A percentile compares a stretch with the other conserved stretches of the same genome.
Conservation (phyloP, 2,113 vertebrate genomes). For the Scartelaos histophorus region DNA sequence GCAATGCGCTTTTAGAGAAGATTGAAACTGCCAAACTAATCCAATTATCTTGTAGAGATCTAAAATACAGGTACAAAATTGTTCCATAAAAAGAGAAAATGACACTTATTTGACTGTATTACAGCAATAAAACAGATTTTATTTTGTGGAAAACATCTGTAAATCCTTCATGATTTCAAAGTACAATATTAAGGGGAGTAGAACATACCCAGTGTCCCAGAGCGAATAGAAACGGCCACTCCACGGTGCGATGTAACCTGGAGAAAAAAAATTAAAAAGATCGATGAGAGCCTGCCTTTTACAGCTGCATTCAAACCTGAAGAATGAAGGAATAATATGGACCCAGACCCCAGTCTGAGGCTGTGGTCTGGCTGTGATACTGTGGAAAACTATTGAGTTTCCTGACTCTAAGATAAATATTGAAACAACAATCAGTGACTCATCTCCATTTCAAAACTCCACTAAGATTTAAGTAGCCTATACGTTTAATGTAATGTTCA, state of each 20-base stretch:
- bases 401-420: not conserved
- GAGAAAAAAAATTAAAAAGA: slow-evolving; percentile 30
- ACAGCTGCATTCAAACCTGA: not conserved
- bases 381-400: not conserved
- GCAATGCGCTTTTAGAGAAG: no score
- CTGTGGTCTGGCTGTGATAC: not conserved
- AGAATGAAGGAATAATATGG: not conserved
- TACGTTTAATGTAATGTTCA: no score
- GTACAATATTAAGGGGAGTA: slow-evolving; percentile 32
- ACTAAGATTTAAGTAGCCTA: no score
- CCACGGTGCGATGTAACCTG: slow-evolving; percentile 98
- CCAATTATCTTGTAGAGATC: no score
- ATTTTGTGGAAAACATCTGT: not conserved
- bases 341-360: not conserved
- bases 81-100: no score
- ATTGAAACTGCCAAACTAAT: no score
- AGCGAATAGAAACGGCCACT: slow-evolving; percentile 98
- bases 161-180: slow-evolving; percentile 31
- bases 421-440: no score
- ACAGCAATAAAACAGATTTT: not conserved
- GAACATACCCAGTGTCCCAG: slow-evolving; percentile 97
- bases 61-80: no score
- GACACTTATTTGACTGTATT: not conserved
- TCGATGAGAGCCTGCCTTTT: slow-evolving; percentile 21
- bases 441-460: no score